Evolutionary conservation across 2,113 vertebrate genomes (phyloP), one percentile per base, ranked within the genome.

Genomic region (Podarcis muralis): DNA sequence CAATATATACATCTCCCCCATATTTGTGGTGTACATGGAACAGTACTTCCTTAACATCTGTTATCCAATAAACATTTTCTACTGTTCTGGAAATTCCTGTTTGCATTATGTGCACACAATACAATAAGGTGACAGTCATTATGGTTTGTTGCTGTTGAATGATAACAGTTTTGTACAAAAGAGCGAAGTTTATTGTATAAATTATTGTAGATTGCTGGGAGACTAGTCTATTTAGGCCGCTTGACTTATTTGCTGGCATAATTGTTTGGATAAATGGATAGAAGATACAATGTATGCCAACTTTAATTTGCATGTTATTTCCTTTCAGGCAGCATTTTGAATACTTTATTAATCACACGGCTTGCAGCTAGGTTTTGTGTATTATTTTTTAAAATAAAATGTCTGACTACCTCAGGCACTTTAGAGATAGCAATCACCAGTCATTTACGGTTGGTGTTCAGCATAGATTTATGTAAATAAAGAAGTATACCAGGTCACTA

Each of bases 151-250:
- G n/a, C 18, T 74, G 4, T 59, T 74, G 59, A 32, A 20, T 23
- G 22, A 18, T 75, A 85, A 5, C n/a, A 13, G 2, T 57, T 84
- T 53, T 74, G 18, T 32, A 74, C 18, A 84, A 57, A 5, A 75
- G 59, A 71, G 30, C 11, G 6, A 7, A 16, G 22, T 62, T 82
- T 25, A 6, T 40, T 30, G 35, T 68, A 94, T 91, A 90, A 92
- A 91, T 71, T 9, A 57, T 59, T 94, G 85, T 91, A 94, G 93
- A 90, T 87, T 66, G 62, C 65, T 87, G 22, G 81, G 87, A 32
- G 88, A 93, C 68, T 53, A 43, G 0, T 88, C 89, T 1, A 0
- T 92, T 94, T 94, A 86, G 82, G 78, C 53, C 86, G 8, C 15
- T 37, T 40, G 15, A 83, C n/a, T 89, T 94, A 78, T 2, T 20